These are phyloP conservation scores for Malacosoma neustria DNA, from an alignment of 2,888 invertebrate genomes.

Conservation along the genomic window DNA sequence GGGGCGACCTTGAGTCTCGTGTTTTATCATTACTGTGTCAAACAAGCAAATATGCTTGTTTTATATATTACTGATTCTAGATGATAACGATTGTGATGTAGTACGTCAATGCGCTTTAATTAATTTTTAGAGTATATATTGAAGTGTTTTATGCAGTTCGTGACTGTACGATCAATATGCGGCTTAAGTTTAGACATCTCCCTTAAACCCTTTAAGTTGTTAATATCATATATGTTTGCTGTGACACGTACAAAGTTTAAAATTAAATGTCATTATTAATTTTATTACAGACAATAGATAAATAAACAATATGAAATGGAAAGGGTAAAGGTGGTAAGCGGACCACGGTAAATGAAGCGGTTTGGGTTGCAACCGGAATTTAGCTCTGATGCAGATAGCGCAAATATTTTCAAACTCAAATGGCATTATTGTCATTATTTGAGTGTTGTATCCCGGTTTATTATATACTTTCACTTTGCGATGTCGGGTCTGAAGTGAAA, in stretches of 20 bases:
- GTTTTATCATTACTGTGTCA: slow-evolving; percentile 12
- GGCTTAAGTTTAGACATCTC: not conserved
- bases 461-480: too few relatives aligned
- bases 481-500: too few relatives aligned
- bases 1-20: slow-evolving; percentile 18
- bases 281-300: too few relatives aligned
- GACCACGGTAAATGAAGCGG: too few relatives aligned
- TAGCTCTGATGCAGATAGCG: too few relatives aligned
- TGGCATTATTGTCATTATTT: too few relatives aligned
- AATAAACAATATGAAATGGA: too few relatives aligned
- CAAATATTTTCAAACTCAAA: too few relatives aligned
- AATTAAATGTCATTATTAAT: too few relatives aligned
- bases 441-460: too few relatives aligned
- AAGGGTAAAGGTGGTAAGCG: too few relatives aligned
- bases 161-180: not conserved
- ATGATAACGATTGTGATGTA: not conserved
- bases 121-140: not conserved
- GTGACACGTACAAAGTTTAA: slow-evolving; percentile 8
- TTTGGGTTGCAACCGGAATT: too few relatives aligned
- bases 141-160: not conserved
- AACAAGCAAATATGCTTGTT: slow-evolving; percentile 3
- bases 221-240: slow-evolving; percentile 8
- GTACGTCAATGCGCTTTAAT: not conserved
- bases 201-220: not conserved
- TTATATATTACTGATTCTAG: not conserved